Base-by-base conservation (phyloP, 2,888 invertebrate genomes). In the Therioaphis trifolii region DNA sequence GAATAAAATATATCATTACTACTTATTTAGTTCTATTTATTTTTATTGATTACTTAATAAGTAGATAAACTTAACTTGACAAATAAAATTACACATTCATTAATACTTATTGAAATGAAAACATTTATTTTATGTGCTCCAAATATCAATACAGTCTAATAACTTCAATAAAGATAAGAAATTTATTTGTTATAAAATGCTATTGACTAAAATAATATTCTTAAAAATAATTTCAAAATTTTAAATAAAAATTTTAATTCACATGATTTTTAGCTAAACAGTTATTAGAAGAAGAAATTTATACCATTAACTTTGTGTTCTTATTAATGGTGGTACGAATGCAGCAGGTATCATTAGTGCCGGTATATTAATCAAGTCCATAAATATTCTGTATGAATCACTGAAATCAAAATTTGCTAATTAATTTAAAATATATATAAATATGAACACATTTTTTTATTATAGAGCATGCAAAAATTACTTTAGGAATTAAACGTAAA, bases 311-410 rank as follows among this genome's bases (percentile, higher is more conserved):
- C 18, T 18, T 29, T 71, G n/a, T 15, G 27, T 24, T 1, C 92
- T 92, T 55, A 94, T 94, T 75, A 99, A 90, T 0, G 95, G 94
- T 0, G 99, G 99, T 87, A 99, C 97, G 86, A 94, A 92, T 35
- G 93, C 92, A 11, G 98, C 93, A 0, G 99, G 99, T 87, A 99
- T 94, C 85, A 99, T 90, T 90, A 97, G 99, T 0, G 99, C 98
- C 0, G 98, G 98, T 84, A 99, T 90, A 89, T 99, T 99, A 91
- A 98, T 99, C 63, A 99, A 90, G 89, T 99, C 99, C 88, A 99
- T 90, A 88, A 99, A 99, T 46, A 99, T 97, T 90, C 99, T 99
- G 91, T 99, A 99, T 29, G 98, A 95, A 89, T 99, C 99, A 89
- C 98, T 98, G 90, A 66, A 91, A 91, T 78, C 72, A 85, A 85